A percentile compares a stretch with the other conserved stretches of the same genome.
Conservation (phyloP, 1,140 invertebrate species). For the Stenopsyche tienmushanensis region DNA sequence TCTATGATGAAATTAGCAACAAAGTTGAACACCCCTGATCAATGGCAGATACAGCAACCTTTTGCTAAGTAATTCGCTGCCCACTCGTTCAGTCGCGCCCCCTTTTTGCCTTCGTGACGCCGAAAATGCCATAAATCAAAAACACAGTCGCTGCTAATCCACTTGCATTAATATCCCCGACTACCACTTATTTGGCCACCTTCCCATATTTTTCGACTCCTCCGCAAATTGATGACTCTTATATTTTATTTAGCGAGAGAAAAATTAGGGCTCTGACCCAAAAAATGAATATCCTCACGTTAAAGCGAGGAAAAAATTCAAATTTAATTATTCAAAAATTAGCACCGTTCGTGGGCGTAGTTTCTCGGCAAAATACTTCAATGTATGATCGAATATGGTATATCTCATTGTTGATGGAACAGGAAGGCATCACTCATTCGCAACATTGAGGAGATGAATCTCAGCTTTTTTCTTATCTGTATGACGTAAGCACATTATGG, state of each 20-base stretch:
- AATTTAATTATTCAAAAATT: background rate
- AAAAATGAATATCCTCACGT: too few species aligned
- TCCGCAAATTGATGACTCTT: too few species aligned
- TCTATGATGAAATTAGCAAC: background rate
- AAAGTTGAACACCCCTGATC: background rate
- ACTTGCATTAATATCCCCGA: constrained; percentile 36
- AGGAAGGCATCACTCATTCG: background rate
- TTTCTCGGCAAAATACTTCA: too few species aligned
- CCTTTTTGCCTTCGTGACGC: constrained; percentile 20
- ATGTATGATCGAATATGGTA: too few species aligned
- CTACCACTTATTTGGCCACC: constrained; percentile 1
- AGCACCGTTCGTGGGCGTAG: background rate
- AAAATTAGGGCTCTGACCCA: too few species aligned
- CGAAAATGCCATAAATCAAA: constrained; percentile 36
- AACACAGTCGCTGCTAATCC: constrained; percentile 35
- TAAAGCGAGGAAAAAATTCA: too few species aligned
- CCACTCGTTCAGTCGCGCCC: constrained; percentile 20
- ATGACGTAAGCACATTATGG: background rate
- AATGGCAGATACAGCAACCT: too few species aligned
- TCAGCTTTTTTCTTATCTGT: too few species aligned
- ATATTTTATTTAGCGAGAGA: too few species aligned
- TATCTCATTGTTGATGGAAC: background rate
- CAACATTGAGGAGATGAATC: background rate
- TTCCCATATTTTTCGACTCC: background rate
- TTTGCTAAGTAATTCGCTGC: constrained; percentile 15